Evolutionary conservation across 2,888 invertebrate genomes (phyloP).

Genomic region (Azorinus chamasolen): DNA sequence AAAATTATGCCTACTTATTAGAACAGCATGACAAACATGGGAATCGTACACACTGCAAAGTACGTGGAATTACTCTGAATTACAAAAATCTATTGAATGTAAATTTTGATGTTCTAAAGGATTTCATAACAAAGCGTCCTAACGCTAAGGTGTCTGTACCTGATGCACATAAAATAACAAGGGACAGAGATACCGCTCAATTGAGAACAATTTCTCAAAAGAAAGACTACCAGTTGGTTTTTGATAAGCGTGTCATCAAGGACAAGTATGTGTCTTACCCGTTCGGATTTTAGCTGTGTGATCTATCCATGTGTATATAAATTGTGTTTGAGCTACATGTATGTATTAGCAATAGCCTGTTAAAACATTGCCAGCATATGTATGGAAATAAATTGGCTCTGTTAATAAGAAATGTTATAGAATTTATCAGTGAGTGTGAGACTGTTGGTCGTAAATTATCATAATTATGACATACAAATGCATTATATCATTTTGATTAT

Average conservation of each 20-base stretch:
- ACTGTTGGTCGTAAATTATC: no score
- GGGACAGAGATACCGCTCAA: slow-evolving; percentile 14
- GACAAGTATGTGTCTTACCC: slow-evolving; percentile 18
- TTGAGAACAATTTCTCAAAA: slow-evolving; percentile 14
- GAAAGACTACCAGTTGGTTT: slow-evolving; percentile 28
- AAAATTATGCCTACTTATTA: slow-evolving; percentile 30
- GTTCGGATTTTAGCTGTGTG: no score
- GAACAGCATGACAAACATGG: slow-evolving; percentile 20
- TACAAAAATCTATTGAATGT: slow-evolving; percentile 15
- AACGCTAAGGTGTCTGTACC: slow-evolving; percentile 81
- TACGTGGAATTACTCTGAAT: slow-evolving; percentile 24
- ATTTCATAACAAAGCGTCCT: slow-evolving; percentile 3
- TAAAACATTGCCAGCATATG: no score
- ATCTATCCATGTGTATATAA: no score
- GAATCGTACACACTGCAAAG: slow-evolving; percentile 20
- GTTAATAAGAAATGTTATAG: no score
- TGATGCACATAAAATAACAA: slow-evolving; percentile 10
- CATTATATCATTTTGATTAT: no score
- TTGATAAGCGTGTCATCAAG: slow-evolving; percentile 25
- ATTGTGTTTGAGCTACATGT: no score
- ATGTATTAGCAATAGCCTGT: no score
- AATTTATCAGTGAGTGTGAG: no score
- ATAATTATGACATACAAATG: no score
- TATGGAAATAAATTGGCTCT: no score
- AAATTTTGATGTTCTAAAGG: slow-evolving; percentile 20